Evolutionary conservation across 2,797 vertebrate genomes (phyloP).

Genomic region (Acropternis orthonyx): DNA sequence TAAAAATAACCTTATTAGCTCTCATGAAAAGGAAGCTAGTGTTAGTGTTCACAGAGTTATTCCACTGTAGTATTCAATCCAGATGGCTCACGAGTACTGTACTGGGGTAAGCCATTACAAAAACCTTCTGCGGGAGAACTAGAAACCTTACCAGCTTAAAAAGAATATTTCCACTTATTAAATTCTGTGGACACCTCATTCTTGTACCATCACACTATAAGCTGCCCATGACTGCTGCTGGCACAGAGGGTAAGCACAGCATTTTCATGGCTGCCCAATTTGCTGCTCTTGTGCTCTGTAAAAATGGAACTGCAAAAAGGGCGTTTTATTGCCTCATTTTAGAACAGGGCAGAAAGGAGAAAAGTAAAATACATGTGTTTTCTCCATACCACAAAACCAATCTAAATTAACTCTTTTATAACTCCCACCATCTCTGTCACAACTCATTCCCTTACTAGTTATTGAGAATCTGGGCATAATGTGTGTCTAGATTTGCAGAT

Average conservation of each 20-base stretch:
- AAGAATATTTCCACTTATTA: not conserved
- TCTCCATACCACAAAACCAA: not conserved
- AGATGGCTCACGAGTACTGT: not conserved
- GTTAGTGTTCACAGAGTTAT: not conserved
- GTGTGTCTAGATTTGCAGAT: not conserved
- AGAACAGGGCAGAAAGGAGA: not conserved
- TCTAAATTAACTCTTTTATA: not conserved
- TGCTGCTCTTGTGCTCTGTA: not conserved
- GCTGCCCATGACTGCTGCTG: not conserved
- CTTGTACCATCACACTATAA: not conserved
- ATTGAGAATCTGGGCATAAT: not conserved
- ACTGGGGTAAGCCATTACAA: not conserved
- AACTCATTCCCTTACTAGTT: not conserved
- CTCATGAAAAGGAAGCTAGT: not conserved
- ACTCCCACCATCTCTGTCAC: not conserved
- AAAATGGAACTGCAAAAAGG: not conserved
- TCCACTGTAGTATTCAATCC: not conserved
- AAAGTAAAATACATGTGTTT: not conserved
- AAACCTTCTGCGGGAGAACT: not conserved
- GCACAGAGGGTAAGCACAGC: not conserved
- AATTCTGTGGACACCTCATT: not conserved
- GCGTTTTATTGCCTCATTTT: not conserved
- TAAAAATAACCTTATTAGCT: constrained; percentile 14
- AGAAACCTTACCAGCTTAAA: not conserved
- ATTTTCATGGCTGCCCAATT: not conserved